Evolutionary conservation across 2,113 vertebrate species (phyloP).

Genomic region (Nycticorax nycticorax): DNA sequence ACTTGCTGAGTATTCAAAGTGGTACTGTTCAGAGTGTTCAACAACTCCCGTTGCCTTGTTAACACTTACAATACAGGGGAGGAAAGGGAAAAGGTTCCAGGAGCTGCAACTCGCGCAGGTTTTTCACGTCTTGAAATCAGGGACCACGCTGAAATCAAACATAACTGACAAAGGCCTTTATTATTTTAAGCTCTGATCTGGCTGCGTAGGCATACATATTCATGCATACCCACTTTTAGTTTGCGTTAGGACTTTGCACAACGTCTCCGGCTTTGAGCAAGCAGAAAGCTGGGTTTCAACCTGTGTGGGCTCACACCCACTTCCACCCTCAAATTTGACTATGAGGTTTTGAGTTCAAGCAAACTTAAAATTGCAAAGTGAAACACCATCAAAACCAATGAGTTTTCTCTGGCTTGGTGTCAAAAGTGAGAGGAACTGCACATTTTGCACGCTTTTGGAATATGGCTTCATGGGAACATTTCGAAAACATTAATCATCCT

Average conservation of each 20-base stretch:
- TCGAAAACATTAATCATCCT: constrained; percentile 43
- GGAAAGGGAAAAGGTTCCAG: neutral
- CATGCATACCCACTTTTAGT: neutral
- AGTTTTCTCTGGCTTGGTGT: constrained; percentile 48
- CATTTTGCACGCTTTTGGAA: constrained; percentile 2
- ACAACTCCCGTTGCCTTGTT: neutral
- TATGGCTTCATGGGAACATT: constrained; percentile 33
- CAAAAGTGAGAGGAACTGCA: constrained; percentile 22
- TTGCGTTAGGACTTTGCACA: neutral
- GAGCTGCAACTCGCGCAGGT: neutral
- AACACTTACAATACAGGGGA: neutral
- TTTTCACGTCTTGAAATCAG: neutral
- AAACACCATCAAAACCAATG: constrained; percentile 23
- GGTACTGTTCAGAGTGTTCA: constrained; percentile 14
- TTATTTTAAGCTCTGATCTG: neutral
- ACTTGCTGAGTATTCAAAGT: constrained; percentile 28
- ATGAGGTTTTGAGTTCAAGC: constrained; percentile 28
- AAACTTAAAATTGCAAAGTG: constrained; percentile 28
- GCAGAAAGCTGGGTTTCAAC: constrained; percentile 1
- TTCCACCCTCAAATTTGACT: constrained; percentile 47
- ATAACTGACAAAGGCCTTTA: neutral
- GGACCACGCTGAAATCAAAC: neutral
- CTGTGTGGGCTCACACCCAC: constrained; percentile 52
- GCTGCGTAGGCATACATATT: neutral
- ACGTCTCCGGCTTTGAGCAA: neutral